phyloP scores from a whole-genome alignment of 2,113 vertebrate species.

The Brienomyrus longianalis region DNA sequence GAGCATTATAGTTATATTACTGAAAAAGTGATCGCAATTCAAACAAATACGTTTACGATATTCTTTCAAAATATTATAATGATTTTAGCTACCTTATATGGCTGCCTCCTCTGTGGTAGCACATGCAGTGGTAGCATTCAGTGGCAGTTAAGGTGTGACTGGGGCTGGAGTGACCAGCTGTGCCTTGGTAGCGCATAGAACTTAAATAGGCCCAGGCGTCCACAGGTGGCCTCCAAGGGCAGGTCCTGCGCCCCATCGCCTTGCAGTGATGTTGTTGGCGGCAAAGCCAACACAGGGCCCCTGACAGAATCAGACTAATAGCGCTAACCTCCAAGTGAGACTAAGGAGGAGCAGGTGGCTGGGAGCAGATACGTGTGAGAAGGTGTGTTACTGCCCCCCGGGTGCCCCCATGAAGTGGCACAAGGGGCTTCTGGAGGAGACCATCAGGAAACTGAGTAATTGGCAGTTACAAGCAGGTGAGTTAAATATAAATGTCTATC shows the following conservation, averaged over 20 bases:
- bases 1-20: neutral
- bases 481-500: neutral
- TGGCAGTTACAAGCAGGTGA: neutral
- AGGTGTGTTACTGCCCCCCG: neutral
- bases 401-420: neutral
- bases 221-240: neutral
- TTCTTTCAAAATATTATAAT: neutral
- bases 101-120: neutral
- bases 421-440: neutral
- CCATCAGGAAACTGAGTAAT: neutral
- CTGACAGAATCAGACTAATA: slow-evolving; percentile 7
- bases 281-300: neutral
- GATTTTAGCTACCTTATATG: neutral
- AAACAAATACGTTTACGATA: neutral
- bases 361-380: neutral
- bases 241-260: neutral
- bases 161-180: neutral
- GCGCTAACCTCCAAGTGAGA: neutral
- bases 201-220: neutral
- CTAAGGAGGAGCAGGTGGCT: neutral
- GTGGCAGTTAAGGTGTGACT: neutral
- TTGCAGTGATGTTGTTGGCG: neutral
- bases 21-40: neutral
- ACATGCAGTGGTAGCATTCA: neutral
- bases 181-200: neutral